phyloP scores from a whole-genome alignment of 1,140 invertebrate species.

The Habropoda laboriosa region DNA sequence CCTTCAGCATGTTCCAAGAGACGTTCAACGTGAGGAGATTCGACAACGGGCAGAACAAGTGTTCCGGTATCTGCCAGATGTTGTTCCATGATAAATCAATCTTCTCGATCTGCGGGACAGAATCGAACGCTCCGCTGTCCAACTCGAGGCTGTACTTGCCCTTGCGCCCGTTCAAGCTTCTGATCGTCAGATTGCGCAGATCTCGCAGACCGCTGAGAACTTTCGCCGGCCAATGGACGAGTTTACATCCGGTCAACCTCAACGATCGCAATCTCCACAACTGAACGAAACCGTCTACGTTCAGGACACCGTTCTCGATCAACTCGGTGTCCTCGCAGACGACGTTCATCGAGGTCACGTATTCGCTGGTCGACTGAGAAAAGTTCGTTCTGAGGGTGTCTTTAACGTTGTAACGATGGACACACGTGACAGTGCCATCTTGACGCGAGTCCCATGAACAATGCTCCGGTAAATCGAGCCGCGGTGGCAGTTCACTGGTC shows the following conservation, averaged over 20 bases:
- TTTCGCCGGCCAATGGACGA: conserved; percentile 87
- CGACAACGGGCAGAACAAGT: conserved; percentile 90
- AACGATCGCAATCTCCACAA: conserved; percentile 89
- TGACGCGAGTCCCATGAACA: conserved; percentile 87
- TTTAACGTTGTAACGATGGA: conserved; percentile 88
- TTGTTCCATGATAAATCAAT: conserved; percentile 94
- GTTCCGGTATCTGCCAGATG: conserved; percentile 93
- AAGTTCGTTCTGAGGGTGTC: conserved; percentile 94
- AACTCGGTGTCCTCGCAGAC: conserved; percentile 84
- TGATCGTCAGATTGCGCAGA: conserved; percentile 90
- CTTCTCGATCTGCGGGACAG: conserved; percentile 88
- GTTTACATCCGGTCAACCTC: conserved; percentile 92
- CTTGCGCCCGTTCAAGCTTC: conserved; percentile 90
- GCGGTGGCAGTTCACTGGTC: conserved; percentile 83
- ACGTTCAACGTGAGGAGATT: conserved; percentile 90
- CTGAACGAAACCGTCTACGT: conserved; percentile 90
- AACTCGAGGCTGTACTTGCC: conserved; percentile 90
- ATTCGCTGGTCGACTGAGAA: conserved; percentile 91
- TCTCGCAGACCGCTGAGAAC: conserved; percentile 88
- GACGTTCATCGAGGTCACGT: conserved; percentile 90
- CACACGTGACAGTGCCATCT: conserved; percentile 90
- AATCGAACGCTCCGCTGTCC: conserved; percentile 87
- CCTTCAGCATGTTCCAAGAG: conserved; percentile 92
- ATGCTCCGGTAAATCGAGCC: conserved; percentile 92
- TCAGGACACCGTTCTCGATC: conserved; percentile 64